Evolutionary conservation across 1,140 invertebrate genomes (phyloP), one percentile per base, ranked within the genome.

Genomic region (Drosophila elegans): DNA sequence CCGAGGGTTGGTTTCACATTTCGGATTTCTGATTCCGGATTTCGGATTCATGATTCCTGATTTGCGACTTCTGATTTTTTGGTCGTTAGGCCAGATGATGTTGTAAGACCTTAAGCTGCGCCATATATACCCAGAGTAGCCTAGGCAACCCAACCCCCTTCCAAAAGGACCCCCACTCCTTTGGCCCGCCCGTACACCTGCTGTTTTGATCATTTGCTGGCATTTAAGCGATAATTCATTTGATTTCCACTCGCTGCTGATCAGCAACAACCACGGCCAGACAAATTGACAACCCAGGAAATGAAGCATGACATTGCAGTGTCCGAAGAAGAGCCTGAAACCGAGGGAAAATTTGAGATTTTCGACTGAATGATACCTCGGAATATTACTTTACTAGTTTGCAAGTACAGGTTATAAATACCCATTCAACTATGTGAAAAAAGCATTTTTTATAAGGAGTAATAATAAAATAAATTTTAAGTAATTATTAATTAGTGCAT

Each of bases 281-380:
- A 82, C 83, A 88, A 86, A 86, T 86, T 86, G 82, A 86, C 82
- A 86, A 86, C 79, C 85, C 83, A 86, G 82, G 82, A 86, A 86
- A 86, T 86, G 83, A 86, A 86, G 82, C 82, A 86, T 86, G 82
- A 86, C 82, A 86, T 88, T 86, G 82, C 83, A 86, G 73, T 86
- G 83, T 88, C 81, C 78, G 74, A 78, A 32, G 59, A 67, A 74
- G 64, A 66, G 44, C 54, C 72, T 38, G 63, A 55, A 69, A 7
- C 13, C 4, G 21, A 38, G 36, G 38, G 44, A 5, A 1, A 42
- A 27, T 0, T 1, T 0, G 1, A 10, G 6, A 13, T 36, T 13
- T 12, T 12, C 25, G 64, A 51, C 60, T 29, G 2, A 3, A 2
- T 10, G 32, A 44, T 68, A 68, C 64, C 64, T 32, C n/a, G 4